phyloP scores from a whole-genome alignment of 2,888 invertebrate genomes.

The Athetis lepigone region DNA sequence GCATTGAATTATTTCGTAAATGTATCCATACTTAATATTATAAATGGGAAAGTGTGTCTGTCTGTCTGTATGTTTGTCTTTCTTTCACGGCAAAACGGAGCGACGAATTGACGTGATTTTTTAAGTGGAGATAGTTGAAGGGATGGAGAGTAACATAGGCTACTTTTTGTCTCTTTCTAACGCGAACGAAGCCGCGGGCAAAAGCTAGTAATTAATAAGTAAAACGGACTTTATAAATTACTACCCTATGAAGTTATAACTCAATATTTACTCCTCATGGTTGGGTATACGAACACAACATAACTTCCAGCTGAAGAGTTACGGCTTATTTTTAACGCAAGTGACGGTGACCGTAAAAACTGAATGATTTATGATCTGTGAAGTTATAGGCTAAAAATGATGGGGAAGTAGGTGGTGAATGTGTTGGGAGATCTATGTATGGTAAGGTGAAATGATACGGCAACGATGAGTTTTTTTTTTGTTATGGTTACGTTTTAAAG shows the following conservation, averaged over 20 bases:
- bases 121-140: no score
- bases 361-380: conserved; percentile 67
- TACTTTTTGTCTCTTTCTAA: no score
- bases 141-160: no score
- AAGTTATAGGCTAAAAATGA: conserved; percentile 33
- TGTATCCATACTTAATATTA: no score
- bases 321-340: conserved; percentile 49
- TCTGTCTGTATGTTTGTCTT: no score
- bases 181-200: no score
- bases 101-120: no score
- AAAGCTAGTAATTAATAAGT: no score
- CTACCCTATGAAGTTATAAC: conserved; percentile 5
- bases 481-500: neutral
- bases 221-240: no score
- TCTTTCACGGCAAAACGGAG: no score
- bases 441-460: neutral
- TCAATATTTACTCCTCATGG: conserved; percentile 6
- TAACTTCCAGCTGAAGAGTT: conserved; percentile 61
- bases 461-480: neutral
- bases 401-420: neutral
- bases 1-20: no score
- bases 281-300: conserved; percentile 39
- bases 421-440: neutral
- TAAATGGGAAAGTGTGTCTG: no score
- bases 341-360: conserved; percentile 60